A percentile compares a stretch with the other conserved stretches of the same genome.
These are phyloP conservation scores for Sebastiscus tertius DNA, from an alignment of 2,797 vertebrate species.

Conservation along the genomic window DNA sequence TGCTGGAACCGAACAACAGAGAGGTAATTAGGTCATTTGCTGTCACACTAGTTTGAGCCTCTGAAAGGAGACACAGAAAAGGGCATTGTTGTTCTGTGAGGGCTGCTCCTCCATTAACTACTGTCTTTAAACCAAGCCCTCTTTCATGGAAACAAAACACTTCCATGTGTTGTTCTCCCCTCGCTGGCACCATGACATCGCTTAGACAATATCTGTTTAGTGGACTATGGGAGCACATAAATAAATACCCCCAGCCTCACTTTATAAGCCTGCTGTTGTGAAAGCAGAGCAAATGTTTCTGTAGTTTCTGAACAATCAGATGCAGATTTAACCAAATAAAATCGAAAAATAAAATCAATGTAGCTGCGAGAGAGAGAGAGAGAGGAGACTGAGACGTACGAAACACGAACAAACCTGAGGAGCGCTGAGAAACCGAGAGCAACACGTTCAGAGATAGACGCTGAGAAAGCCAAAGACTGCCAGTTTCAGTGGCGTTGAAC, in stretches of 20 bases:
- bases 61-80: conserved; percentile 14
- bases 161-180: conserved; percentile 39
- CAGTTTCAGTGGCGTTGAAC: too few relatives aligned
- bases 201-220: conserved; percentile 36
- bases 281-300: background rate
- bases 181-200: conserved; percentile 34
- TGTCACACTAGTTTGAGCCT: conserved; percentile 37
- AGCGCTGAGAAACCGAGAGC: background rate
- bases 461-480: background rate
- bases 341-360: background rate
- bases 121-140: conserved; percentile 35
- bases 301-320: background rate
- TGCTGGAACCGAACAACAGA: conserved; percentile 19
- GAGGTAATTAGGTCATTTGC: conserved; percentile 55
- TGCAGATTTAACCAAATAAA: conserved; percentile 3
- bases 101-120: conserved; percentile 26
- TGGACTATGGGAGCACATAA: conserved; percentile 15
- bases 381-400: background rate
- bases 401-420: background rate
- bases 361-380: background rate
- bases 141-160: conserved; percentile 49
- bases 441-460: background rate
- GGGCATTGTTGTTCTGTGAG: conserved; percentile 18
- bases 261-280: conserved; percentile 1
- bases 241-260: background rate